Base-by-base conservation (phyloP, 2,888 invertebrate species). In the Acrobeloides nanus region DNA sequence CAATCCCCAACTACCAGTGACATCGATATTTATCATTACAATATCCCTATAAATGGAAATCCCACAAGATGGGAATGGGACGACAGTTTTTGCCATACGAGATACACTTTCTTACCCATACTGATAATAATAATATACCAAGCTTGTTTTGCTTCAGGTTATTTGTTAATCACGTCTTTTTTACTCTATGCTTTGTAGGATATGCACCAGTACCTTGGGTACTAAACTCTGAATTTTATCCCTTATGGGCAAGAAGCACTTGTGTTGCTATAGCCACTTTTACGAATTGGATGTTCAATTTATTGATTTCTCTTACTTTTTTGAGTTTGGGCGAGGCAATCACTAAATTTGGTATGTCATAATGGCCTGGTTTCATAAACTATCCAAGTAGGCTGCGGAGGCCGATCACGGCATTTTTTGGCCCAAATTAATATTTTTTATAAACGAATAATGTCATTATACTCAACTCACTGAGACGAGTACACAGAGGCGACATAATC, bases 121-220 rank as follows among this genome's bases (percentile, higher is more conserved):
- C 55, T 67, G 27, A 53, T 68, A 32, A 68, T 68, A 64, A 62
- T 68, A 21, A 46, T 68, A 35, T 68, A 68, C 39, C 42, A 44
- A 15, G 12, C 31, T 44, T 57, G 26, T 52, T 39, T 15, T 60
- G 51, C 25, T 60, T 48, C 26, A 31, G 57, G 59, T 29, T n/a
- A 32, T 49, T 79, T 78, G 15, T n/a, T n/a, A n/a, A n/a, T n/a
- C n/a, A n/a, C n/a, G n/a, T n/a, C n/a, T n/a, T n/a, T n/a, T n/a
- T n/a, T n/a, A n/a, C n/a, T n/a, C n/a, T n/a, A n/a, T 24, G 37
- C 59, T 61, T 32, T 57, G 4, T 15, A 78, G 80, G 80, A 27
- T 75, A 79, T 68, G 79, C 78, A n/a, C 77, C 78, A 4, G 78
- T 79, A 76, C 78, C 79, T 1, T 80, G 80, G 80, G 78, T 79